Conservation (phyloP, 2,888 invertebrate species). For the Sesamia inferens region DNA sequence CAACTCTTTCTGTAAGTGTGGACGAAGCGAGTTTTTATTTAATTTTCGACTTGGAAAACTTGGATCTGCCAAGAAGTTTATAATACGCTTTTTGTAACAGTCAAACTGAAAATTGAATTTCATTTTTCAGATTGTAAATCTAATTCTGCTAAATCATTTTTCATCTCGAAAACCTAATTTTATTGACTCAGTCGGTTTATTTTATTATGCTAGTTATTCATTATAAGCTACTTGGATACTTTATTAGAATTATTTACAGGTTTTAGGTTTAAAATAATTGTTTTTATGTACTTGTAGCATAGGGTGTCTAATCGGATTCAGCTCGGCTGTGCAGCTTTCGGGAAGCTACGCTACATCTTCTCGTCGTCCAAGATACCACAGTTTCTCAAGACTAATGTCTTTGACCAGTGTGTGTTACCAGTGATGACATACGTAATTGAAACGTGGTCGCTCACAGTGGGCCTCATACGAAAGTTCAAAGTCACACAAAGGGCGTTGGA, state of each 20-base stretch:
- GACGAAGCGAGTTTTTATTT: conserved; percentile 53
- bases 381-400: no score
- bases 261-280: not conserved
- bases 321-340: no score
- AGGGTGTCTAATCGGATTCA: no score
- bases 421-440: no score
- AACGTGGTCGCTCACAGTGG: no score
- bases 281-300: not conserved
- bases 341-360: no score
- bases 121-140: conserved; percentile 32
- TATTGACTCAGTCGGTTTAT: not conserved
- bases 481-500: no score
- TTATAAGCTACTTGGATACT: not conserved
- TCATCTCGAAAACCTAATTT: conserved; percentile 13
- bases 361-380: no score
- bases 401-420: no score
- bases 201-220: not conserved
- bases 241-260: not conserved
- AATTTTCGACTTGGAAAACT: conserved; percentile 54
- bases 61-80: conserved; percentile 48
- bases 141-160: conserved; percentile 38
- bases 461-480: no score
- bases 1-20: conserved; percentile 38
- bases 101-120: conserved; percentile 54
- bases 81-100: conserved; percentile 52